A percentile compares a stretch with the other conserved stretches of the same genome.
phyloP scores from a whole-genome alignment of 1,140 invertebrate species.

The Charaxes varanes region DNA sequence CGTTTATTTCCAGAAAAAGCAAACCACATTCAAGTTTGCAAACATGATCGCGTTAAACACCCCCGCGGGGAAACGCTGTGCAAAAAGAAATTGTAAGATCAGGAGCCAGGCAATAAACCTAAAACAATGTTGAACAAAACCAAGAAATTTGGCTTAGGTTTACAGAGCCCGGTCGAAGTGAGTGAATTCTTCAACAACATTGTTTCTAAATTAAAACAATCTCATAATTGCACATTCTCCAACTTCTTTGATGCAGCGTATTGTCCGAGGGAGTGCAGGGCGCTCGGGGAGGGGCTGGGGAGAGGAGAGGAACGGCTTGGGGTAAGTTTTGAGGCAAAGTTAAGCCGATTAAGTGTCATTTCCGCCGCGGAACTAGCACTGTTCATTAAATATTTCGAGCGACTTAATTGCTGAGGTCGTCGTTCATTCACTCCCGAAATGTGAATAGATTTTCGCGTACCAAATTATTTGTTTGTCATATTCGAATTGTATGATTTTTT shows the following conservation, averaged over 20 bases:
- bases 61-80: constrained; percentile 12
- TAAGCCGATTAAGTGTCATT: constrained; percentile 73
- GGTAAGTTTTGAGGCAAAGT: constrained; percentile 67
- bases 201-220: constrained; percentile 74
- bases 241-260: constrained; percentile 65
- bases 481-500: too few species aligned
- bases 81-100: constrained; percentile 39
- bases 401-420: constrained; percentile 64
- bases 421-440: constrained; percentile 44
- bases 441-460: constrained; percentile 46
- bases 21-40: constrained; percentile 17
- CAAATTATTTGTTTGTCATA: too few species aligned
- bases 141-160: constrained; percentile 65
- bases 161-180: constrained; percentile 53
- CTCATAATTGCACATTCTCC: constrained; percentile 71
- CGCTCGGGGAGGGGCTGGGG: constrained; percentile 8
- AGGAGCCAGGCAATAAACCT: constrained; percentile 46
- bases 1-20: constrained; percentile 17
- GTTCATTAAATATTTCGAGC: constrained; percentile 72
- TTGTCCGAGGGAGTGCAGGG: constrained; percentile 19
- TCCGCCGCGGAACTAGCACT: constrained; percentile 66
- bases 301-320: constrained; percentile 27
- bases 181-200: constrained; percentile 67
- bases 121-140: constrained; percentile 61
- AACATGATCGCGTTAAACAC: constrained; percentile 20